Conservation (phyloP, 2,113 vertebrate species). For the Charina bottae region DNA sequence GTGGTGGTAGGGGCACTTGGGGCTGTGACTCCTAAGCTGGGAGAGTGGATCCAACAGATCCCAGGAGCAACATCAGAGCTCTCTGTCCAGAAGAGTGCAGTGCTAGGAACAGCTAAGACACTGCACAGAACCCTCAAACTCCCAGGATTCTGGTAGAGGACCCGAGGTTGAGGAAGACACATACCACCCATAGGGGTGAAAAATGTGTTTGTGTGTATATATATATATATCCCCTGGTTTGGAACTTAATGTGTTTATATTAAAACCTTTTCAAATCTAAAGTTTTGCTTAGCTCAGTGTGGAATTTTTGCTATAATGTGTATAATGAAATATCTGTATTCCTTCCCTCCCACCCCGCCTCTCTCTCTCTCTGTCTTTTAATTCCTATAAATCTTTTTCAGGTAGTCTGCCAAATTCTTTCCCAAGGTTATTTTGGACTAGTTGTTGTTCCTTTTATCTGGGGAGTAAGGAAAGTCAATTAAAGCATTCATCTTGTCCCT, state of each 20-base stretch:
- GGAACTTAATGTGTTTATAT: background rate
- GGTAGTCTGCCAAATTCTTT: fast-evolving
- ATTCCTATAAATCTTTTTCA: constrained; percentile 4
- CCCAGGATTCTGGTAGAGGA: too few species aligned
- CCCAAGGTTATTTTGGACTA: background rate
- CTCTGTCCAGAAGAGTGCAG: too few species aligned
- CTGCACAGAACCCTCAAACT: too few species aligned
- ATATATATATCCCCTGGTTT: background rate
- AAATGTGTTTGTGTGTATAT: too few species aligned
- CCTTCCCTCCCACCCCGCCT: background rate
- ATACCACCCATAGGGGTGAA: too few species aligned
- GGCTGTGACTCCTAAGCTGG: too few species aligned
- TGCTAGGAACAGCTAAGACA: too few species aligned
- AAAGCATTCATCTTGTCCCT: background rate
- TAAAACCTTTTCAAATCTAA: background rate
- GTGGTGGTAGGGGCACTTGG: too few species aligned
- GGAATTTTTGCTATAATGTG: background rate
- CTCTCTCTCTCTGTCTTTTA: background rate
- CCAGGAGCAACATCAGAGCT: too few species aligned
- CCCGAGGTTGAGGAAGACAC: too few species aligned
- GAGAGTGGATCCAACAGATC: too few species aligned
- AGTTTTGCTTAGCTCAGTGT: background rate
- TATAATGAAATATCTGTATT: background rate
- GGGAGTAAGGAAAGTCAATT: constrained; percentile 17
- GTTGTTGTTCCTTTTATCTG: background rate